Evolutionary conservation across 2,797 vertebrate genomes (phyloP).

Genomic region (Galagoides demidoff): DNA sequence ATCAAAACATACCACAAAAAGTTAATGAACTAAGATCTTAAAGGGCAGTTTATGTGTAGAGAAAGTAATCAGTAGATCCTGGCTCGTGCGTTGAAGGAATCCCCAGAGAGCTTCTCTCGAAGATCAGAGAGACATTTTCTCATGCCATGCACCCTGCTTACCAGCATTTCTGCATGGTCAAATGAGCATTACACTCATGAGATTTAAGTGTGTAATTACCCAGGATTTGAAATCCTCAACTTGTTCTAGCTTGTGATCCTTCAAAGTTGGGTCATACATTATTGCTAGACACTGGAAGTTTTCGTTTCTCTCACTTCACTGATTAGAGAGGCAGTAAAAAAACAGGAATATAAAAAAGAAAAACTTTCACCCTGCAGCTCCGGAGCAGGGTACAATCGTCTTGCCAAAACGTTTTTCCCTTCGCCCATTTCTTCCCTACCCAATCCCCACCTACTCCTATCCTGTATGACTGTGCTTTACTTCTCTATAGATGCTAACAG

Average conservation of each 20-base stretch:
- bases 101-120: background rate
- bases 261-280: constrained; percentile 60
- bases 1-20: constrained; percentile 41
- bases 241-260: constrained; percentile 69
- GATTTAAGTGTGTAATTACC: constrained; percentile 70
- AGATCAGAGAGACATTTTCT: constrained; percentile 19
- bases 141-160: constrained; percentile 60
- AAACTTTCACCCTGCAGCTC: constrained; percentile 63
- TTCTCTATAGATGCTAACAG: constrained; percentile 72
- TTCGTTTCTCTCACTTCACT: constrained; percentile 54
- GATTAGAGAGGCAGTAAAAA: constrained; percentile 67
- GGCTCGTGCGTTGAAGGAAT: constrained; percentile 21
- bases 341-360: constrained; percentile 64
- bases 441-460: constrained; percentile 50
- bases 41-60: constrained; percentile 1
- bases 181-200: constrained; percentile 66
- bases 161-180: constrained; percentile 76
- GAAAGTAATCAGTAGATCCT: background rate
- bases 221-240: constrained; percentile 67
- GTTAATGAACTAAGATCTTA: constrained; percentile 42
- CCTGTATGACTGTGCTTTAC: constrained; percentile 64
- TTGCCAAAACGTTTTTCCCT: constrained; percentile 76
- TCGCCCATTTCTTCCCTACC: constrained; percentile 32
- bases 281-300: constrained; percentile 65
- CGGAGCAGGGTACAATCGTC: constrained; percentile 61